phyloP scores from a whole-genome alignment of 2,888 invertebrate species.

The Harpalus rufipes region DNA sequence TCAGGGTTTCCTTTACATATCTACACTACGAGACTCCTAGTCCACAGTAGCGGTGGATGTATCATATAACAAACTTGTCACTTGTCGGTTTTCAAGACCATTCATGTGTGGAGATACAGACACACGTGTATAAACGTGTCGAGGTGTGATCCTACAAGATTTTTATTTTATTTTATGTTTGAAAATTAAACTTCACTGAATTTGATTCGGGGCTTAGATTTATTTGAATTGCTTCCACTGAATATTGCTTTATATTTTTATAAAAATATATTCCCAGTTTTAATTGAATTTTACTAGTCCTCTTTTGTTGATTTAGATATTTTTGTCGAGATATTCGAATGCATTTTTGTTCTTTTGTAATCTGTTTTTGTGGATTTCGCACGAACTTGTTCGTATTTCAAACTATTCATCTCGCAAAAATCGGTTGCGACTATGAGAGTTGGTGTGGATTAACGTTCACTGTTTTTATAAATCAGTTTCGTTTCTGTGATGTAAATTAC shows the following conservation, averaged over 20 bases:
- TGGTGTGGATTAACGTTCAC: background rate
- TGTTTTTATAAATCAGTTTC: background rate
- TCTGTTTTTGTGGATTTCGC: background rate
- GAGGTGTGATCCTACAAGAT: background rate
- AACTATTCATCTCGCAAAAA: background rate
- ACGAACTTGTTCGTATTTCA: background rate
- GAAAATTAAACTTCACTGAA: background rate
- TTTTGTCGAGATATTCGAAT: background rate
- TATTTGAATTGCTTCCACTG: background rate
- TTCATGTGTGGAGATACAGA: slow-evolving; percentile 14
- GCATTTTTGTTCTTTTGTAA: background rate
- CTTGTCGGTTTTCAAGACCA: slow-evolving; percentile 11
- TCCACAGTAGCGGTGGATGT: background rate
- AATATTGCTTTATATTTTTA: background rate
- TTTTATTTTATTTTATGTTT: background rate
- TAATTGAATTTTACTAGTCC: background rate
- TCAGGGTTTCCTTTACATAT: background rate
- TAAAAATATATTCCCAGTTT: background rate
- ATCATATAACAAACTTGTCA: slow-evolving; percentile 23
- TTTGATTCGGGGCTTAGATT: background rate
- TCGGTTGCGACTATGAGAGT: background rate
- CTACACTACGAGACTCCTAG: slow-evolving; percentile 20
- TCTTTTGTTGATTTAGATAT: background rate
- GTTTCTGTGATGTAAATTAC: background rate
- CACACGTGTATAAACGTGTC: slow-evolving; percentile 32